A percentile compares a stretch with the other conserved stretches of the same genome.
phyloP scores from a whole-genome alignment of 2,113 vertebrate species.

The Syrmaticus mikado region DNA sequence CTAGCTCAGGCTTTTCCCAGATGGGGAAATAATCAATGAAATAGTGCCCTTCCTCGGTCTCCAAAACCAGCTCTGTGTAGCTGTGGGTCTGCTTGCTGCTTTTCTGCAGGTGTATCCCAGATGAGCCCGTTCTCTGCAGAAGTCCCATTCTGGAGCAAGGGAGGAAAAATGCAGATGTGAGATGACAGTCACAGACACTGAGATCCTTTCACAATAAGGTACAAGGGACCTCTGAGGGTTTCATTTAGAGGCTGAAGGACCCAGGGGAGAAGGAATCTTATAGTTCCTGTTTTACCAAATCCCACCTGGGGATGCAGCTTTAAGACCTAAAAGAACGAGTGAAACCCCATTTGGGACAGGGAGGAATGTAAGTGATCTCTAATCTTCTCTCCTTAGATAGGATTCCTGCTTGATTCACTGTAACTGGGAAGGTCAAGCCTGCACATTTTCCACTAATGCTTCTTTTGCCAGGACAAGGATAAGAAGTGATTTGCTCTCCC shows the following conservation, averaged over 20 bases:
- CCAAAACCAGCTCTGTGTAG: neutral
- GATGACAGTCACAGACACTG: neutral
- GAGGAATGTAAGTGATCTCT: neutral
- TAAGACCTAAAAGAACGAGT: neutral
- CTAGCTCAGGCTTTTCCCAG: neutral
- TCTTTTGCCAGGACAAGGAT: neutral
- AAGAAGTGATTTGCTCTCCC: neutral
- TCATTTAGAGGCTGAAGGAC: neutral
- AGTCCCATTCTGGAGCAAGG: neutral
- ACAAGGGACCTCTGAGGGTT: neutral
- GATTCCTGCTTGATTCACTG: fast-evolving
- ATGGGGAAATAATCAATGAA: neutral
- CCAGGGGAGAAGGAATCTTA: neutral
- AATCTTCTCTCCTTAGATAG: neutral
- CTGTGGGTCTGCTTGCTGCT: neutral
- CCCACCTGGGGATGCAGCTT: neutral
- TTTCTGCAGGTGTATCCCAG: neutral
- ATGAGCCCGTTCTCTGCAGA: neutral
- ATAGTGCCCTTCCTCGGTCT: neutral
- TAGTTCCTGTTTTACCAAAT: neutral
- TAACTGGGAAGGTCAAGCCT: neutral
- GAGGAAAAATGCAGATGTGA: neutral
- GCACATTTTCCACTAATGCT: neutral
- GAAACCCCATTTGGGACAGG: neutral
- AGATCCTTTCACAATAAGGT: neutral